Percentiles rank a stretch among this genome's conserved stretches.
These are phyloP conservation scores for Sternarchorhynchus goeldii DNA, from an alignment of 2,797 vertebrate genomes.

Conservation along the genomic window DNA sequence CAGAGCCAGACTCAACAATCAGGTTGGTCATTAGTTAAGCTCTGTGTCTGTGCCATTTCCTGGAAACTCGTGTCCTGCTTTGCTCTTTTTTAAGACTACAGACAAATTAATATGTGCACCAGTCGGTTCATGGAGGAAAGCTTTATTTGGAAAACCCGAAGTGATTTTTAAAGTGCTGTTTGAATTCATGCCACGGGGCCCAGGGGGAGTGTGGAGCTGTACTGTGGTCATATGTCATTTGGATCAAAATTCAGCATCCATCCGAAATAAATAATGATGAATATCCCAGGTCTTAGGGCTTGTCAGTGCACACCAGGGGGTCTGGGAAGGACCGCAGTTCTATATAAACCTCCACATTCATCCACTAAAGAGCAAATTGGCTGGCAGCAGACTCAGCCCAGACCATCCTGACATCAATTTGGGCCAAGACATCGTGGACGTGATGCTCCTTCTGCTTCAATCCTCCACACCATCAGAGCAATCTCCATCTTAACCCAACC, in stretches of 20 bases:
- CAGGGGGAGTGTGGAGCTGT: too few species aligned
- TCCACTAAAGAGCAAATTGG: conserved; percentile 76
- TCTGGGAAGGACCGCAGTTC: conserved; percentile 59
- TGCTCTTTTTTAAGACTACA: too few species aligned
- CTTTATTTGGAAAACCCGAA: too few species aligned
- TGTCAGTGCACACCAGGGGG: conserved; percentile 60
- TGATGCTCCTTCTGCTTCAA: conserved; percentile 64
- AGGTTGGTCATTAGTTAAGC: background rate
- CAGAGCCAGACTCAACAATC: background rate
- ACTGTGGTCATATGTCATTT: background rate
- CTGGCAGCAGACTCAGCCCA: conserved; percentile 69
- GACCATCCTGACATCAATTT: conserved; percentile 77
- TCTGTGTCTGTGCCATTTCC: background rate
- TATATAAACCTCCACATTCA: conserved; percentile 69
- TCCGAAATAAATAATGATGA: conserved; percentile 41
- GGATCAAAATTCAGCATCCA: conserved; percentile 28
- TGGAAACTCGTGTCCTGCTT: background rate
- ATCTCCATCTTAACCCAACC: conserved; percentile 65
- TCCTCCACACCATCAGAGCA: conserved; percentile 67
- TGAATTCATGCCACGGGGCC: too few species aligned
- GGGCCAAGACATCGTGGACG: conserved; percentile 67
- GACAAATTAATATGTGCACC: too few species aligned
- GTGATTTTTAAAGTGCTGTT: too few species aligned
- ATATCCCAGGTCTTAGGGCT: conserved; percentile 34
- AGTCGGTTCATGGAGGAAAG: too few species aligned